These are phyloP conservation scores for Thomomys bottae DNA, from an alignment of 2,113 vertebrate genomes.

Conservation along the genomic window DNA sequence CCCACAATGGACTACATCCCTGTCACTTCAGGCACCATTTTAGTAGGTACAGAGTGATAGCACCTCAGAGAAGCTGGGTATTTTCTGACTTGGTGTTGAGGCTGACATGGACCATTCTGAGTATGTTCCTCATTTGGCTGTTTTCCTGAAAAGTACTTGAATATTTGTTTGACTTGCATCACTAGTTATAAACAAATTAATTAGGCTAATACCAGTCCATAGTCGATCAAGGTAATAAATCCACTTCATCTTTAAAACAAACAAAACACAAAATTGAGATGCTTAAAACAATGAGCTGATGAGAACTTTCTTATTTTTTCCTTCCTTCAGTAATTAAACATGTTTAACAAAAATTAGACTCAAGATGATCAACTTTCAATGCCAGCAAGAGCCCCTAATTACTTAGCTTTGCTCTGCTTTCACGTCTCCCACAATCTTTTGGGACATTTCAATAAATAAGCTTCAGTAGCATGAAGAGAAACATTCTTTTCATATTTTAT, in stretches of 20 bases:
- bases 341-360: not conserved
- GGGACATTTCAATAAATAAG: constrained; percentile 2
- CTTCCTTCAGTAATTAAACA: not conserved
- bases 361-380: not conserved
- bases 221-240: not conserved
- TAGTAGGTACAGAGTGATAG: not conserved
- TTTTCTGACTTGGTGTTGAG: not conserved
- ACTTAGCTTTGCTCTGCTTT: not conserved
- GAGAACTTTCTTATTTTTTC: not conserved
- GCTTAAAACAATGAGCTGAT: not conserved
- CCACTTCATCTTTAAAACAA: not conserved
- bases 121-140: not conserved
- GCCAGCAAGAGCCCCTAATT: not conserved
- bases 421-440: not conserved
- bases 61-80: not conserved
- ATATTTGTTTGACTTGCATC: not conserved
- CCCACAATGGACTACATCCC: not conserved
- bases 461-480: not conserved
- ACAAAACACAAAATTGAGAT: not conserved
- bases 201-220: not conserved
- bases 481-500: not conserved
- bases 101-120: not conserved
- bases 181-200: not conserved
- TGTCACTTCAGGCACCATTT: not conserved
- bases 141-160: not conserved